These are phyloP conservation scores for Lepus americanus DNA, from an alignment of 2,113 vertebrate species.

Conservation along the genomic window DNA sequence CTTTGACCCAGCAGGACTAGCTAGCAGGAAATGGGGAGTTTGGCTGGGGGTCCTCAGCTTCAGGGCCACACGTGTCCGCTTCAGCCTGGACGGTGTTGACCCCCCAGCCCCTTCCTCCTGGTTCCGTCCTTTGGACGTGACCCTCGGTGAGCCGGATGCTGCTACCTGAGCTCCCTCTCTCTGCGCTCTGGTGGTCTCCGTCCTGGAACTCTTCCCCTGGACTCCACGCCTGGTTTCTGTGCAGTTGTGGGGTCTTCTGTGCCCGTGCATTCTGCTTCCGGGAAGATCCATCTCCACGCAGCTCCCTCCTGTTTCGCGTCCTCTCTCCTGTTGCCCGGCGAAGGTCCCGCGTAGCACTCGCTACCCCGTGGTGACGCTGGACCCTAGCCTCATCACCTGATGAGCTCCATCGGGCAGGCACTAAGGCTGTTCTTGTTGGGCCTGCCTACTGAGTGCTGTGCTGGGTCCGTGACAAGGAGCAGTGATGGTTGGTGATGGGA, in stretches of 20 bases:
- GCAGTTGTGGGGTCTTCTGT: not conserved
- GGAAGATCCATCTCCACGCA: not conserved
- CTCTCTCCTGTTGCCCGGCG: not conserved
- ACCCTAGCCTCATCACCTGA: constrained; percentile 3
- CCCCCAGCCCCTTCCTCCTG: not conserved
- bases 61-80: not conserved
- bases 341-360: too few species aligned
- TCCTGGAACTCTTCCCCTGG: not conserved
- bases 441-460: not conserved
- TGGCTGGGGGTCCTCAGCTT: not conserved
- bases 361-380: not conserved
- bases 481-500: not conserved
- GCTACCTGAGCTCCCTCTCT: not conserved
- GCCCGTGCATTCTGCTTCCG: not conserved
- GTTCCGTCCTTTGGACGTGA: not conserved
- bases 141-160: not conserved
- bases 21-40: constrained; percentile 8
- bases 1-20: constrained; percentile 14
- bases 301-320: not conserved
- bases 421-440: not conserved
- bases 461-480: not conserved
- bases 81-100: not conserved
- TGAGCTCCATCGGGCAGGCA: not conserved
- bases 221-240: not conserved
- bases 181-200: not conserved